A percentile compares a stretch with the other conserved stretches of the same genome.
phyloP scores from a whole-genome alignment of 2,113 vertebrate species.

The Labrus mixtus region DNA sequence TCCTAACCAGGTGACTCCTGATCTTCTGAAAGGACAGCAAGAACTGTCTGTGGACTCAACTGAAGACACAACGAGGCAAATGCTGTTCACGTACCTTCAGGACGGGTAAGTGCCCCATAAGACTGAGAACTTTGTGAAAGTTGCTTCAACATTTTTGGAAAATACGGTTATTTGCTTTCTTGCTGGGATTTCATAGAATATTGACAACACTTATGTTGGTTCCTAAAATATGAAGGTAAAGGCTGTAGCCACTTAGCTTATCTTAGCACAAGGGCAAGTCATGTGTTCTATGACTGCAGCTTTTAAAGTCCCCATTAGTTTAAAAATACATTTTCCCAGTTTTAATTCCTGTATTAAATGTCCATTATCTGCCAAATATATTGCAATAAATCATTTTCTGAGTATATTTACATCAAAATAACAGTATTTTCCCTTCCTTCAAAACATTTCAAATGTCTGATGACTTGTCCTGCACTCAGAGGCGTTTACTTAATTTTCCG shows the following conservation, averaged over 20 bases:
- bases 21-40: slow-evolving; percentile 95
- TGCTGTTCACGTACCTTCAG: slow-evolving; percentile 93
- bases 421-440: too few relatives aligned
- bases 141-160: too few relatives aligned
- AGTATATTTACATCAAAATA: too few relatives aligned
- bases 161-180: neutral
- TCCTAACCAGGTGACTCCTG: slow-evolving; percentile 91
- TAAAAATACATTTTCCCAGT: too few relatives aligned
- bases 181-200: neutral
- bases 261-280: neutral
- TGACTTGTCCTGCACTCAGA: too few relatives aligned
- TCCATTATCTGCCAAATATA: too few relatives aligned
- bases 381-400: too few relatives aligned
- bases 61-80: slow-evolving; percentile 92
- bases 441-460: too few relatives aligned
- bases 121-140: too few relatives aligned
- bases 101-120: slow-evolving; percentile 87
- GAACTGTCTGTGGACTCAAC: slow-evolving; percentile 88
- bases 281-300: neutral
- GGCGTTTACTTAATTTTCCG: too few relatives aligned
- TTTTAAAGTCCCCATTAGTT: too few relatives aligned
- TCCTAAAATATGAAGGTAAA: neutral
- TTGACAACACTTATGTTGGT: neutral
- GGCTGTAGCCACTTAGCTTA: neutral
- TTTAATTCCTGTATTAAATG: too few relatives aligned